phyloP scores from a whole-genome alignment of 2,888 invertebrate genomes.

The Andrena fulva region DNA sequence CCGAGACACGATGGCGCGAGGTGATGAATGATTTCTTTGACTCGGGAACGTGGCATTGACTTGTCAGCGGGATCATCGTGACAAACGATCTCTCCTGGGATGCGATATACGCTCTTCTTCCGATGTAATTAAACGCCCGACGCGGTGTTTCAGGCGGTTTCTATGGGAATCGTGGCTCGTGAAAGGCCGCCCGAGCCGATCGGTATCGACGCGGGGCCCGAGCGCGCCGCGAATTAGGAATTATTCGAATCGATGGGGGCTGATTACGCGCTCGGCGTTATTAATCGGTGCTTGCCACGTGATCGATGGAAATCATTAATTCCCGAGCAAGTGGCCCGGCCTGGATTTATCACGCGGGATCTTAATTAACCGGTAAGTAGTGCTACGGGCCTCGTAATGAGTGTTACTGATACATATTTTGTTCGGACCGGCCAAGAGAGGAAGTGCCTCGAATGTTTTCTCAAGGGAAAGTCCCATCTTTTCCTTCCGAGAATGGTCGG shows the following conservation, averaged over 20 bases:
- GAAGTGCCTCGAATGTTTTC: neutral
- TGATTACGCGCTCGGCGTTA: constrained; percentile 19
- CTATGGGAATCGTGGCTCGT: constrained; percentile 13
- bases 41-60: constrained; percentile 66
- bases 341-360: constrained; percentile 48
- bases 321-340: constrained; percentile 32
- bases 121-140: constrained; percentile 52
- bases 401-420: constrained; percentile 32
- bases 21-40: constrained; percentile 67
- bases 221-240: constrained; percentile 31
- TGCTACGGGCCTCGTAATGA: neutral
- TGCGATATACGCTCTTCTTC: constrained; percentile 46
- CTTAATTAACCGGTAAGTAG: constrained; percentile 52
- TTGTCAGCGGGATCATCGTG: constrained; percentile 68
- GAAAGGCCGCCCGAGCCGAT: constrained; percentile 6
- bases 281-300: constrained; percentile 43
- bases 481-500: neutral
- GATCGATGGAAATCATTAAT: constrained; percentile 53
- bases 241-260: constrained; percentile 29
- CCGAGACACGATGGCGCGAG: constrained; percentile 23
- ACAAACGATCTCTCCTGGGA: constrained; percentile 67
- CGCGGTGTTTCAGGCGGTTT: constrained; percentile 12
- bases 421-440: neutral
- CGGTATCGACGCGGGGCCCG: constrained; percentile 17
- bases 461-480: neutral